phyloP scores from a whole-genome alignment of 2,113 vertebrate genomes.

The Tachysurus vachellii region DNA sequence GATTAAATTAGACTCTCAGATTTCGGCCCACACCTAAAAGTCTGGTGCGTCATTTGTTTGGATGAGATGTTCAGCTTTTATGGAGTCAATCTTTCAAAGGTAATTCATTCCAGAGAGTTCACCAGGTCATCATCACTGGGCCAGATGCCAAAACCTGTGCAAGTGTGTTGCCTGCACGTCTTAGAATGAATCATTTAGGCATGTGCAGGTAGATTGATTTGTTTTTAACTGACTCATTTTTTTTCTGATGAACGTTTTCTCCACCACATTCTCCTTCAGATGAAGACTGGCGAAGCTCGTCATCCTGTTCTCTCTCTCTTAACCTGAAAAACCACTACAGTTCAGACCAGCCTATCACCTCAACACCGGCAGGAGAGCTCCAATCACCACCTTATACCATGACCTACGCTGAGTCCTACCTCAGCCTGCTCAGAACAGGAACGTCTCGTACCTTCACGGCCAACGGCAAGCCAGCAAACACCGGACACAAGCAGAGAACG shows the following conservation, averaged over 20 bases:
- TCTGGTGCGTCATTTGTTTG: slow-evolving; percentile 25
- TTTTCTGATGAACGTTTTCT: no score
- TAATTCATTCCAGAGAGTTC: slow-evolving; percentile 37
- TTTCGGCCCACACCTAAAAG: slow-evolving; percentile 11
- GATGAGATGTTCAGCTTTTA: slow-evolving; percentile 35
- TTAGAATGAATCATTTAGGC: background rate
- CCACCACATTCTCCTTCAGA: slow-evolving; percentile 58
- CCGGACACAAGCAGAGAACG: slow-evolving; percentile 61
- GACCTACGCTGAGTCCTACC: slow-evolving; percentile 74
- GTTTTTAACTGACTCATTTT: background rate
- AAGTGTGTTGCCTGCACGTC: slow-evolving; percentile 9
- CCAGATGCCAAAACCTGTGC: slow-evolving; percentile 18
- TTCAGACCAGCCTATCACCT: slow-evolving; percentile 74
- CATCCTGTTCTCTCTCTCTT: slow-evolving; percentile 73
- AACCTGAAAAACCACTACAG: slow-evolving; percentile 83
- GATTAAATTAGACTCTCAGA: slow-evolving; percentile 32
- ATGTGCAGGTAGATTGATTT: background rate
- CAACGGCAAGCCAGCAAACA: slow-evolving; percentile 54
- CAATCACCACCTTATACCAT: slow-evolving; percentile 58
- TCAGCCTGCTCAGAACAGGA: slow-evolving; percentile 76
- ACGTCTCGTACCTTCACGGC: slow-evolving; percentile 50
- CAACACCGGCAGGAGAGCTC: slow-evolving; percentile 70
- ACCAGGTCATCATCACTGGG: slow-evolving; percentile 35
- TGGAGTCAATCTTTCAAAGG: slow-evolving; percentile 23
- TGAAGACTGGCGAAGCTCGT: slow-evolving; percentile 65